Percentiles rank a stretch among this genome's conserved stretches.
Conservation (phyloP, 2,888 invertebrate genomes). For the Drosophila anomalata region DNA sequence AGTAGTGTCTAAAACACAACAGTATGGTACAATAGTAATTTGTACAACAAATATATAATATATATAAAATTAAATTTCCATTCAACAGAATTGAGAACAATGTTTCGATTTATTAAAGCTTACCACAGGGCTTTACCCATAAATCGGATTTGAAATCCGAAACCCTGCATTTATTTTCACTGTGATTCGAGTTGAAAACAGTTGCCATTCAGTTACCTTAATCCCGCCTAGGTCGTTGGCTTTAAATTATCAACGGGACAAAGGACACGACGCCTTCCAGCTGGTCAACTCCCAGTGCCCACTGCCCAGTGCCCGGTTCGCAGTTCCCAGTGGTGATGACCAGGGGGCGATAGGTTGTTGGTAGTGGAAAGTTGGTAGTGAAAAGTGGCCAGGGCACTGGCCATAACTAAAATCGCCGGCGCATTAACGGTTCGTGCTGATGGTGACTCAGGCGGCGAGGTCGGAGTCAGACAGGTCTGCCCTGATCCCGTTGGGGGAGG, state of each 20-base stretch:
- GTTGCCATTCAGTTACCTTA: slow-evolving; percentile 35
- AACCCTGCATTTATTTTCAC: slow-evolving; percentile 30
- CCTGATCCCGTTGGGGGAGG: slow-evolving; percentile 31
- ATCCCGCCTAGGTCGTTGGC: slow-evolving; percentile 56
- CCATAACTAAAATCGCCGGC: slow-evolving; percentile 45
- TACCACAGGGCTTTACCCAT: background rate
- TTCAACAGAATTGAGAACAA: background rate
- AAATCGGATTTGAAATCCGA: slow-evolving; percentile 3
- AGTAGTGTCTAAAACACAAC: too few relatives aligned
- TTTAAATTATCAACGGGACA: slow-evolving; percentile 53
- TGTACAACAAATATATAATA: too few relatives aligned
- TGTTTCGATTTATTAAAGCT: background rate
- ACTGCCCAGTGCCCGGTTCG: background rate
- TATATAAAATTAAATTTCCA: background rate
- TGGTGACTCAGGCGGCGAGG: slow-evolving; percentile 30
- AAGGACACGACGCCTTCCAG: slow-evolving; percentile 42
- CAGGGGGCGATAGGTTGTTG: background rate
- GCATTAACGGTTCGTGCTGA: slow-evolving; percentile 39
- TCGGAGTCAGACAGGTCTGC: slow-evolving; percentile 36
- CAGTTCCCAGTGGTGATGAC: slow-evolving; percentile 1
- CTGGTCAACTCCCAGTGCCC: slow-evolving; percentile 34
- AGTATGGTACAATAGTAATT: too few relatives aligned
- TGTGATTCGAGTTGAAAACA: slow-evolving; percentile 30
- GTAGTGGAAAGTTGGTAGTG: background rate
- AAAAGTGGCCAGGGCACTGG: slow-evolving; percentile 22